Base-by-base conservation (phyloP, 92 coral and sea anemone species). In the Actinostola sp. region DNA sequence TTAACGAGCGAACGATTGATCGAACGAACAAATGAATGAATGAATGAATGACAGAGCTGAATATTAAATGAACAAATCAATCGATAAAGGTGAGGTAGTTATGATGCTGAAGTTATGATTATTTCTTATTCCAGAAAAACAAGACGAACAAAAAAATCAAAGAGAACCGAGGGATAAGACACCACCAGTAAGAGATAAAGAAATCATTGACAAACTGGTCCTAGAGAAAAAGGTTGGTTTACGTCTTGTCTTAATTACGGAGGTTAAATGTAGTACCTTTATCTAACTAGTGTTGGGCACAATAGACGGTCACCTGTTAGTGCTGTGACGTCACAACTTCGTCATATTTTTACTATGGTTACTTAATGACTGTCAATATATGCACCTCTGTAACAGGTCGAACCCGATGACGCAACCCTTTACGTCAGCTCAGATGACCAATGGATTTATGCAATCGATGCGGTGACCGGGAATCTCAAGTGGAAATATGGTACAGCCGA, bases 401-500 rank as follows among this genome's bases (percentile, higher is more conserved):
- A 88, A 67, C 84, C 72, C 26, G 63, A 71, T 63, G 97, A 88
- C 55, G 82, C 93, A 23, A 89, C 94, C 1, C 57, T 85, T 25
- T 93, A 88, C 65, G 60, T 93, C 63, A 92, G 97, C 39, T 88
- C 93, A 21, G 98, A 93, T 27, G 98, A 93, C 66, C 98, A 93
- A 61, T 84, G 89, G 89, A 82, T 93, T 21, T 93, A 93, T 73
- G 97, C 97, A 7, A 43, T 93, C 65, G 98, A 93, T 62, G 88
- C 94, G n/a, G 79, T 55, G 41, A 79, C 84, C 6, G 98, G 98
- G 19, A 67, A 82, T 39, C 43, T 91, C 61, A 81, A 85, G 71
- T 93, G 98, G 98, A 93, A 91, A 51, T 84, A 91, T 71, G 92
- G 91, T 15, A 93, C 98, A 4, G 97, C 97, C 0, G 98, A 91